Percentiles rank a stretch among this genome's conserved stretches.
These are phyloP conservation scores for Agrilus biguttatus DNA, from an alignment of 2,888 invertebrate species.

Conservation along the genomic window DNA sequence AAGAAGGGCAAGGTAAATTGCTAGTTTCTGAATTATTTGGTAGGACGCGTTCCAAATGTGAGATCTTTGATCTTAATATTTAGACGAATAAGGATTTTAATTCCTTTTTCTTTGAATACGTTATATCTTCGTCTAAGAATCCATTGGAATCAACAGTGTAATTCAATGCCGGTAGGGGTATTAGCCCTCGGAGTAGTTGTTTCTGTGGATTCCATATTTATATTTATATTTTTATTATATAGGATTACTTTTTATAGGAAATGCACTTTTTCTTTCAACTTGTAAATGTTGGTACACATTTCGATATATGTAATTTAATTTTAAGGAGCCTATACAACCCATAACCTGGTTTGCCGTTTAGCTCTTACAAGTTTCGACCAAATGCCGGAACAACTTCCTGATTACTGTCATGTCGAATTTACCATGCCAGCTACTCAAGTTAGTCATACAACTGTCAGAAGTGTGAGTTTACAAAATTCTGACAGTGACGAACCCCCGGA, in stretches of 20 bases:
- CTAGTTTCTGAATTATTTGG: neutral
- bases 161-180: too few species aligned
- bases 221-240: too few species aligned
- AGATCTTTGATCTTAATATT: too few species aligned
- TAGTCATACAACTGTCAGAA: constrained; percentile 90
- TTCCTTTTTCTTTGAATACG: too few species aligned
- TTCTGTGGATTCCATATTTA: too few species aligned
- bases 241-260: too few species aligned
- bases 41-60: too few species aligned
- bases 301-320: constrained; percentile 7
- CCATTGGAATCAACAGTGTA: too few species aligned
- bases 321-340: constrained; percentile 92
- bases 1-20: constrained; percentile 86
- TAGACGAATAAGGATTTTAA: too few species aligned
- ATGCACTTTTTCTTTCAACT: too few species aligned
- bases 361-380: constrained; percentile 95
- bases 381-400: constrained; percentile 84
- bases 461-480: constrained; percentile 77
- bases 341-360: constrained; percentile 87
- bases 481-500: constrained; percentile 86
- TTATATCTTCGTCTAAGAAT: too few species aligned
- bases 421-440: constrained; percentile 96
- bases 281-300: neutral
- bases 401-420: constrained; percentile 85
- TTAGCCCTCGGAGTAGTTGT: too few species aligned